A percentile compares a stretch with the other conserved stretches of the same genome.
These are phyloP conservation scores for Xestobium rufovillosum DNA, from an alignment of 2,888 invertebrate species.

Conservation along the genomic window DNA sequence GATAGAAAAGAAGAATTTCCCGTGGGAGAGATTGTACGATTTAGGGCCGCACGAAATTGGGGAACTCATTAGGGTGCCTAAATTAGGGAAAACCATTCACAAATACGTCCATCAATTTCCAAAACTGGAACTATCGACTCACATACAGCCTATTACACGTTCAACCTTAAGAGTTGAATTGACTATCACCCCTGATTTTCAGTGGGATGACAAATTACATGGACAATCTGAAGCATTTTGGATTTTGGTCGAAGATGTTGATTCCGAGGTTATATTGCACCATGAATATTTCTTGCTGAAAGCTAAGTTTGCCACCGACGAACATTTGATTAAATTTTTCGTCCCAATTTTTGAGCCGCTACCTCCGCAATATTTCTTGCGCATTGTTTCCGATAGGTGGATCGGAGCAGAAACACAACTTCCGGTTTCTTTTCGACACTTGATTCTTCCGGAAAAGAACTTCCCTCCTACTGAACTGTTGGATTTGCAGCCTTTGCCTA, in stretches of 20 bases:
- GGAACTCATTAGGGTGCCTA: constrained; percentile 84
- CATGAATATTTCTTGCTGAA: constrained; percentile 91
- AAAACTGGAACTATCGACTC: constrained; percentile 89
- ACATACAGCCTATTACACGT: constrained; percentile 95
- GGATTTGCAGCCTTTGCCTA: constrained; percentile 93
- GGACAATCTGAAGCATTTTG: constrained; percentile 80
- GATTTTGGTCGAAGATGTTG: constrained; percentile 83
- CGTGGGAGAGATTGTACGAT: constrained; percentile 92
- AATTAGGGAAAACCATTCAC: constrained; percentile 91
- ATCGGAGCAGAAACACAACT: constrained; percentile 92
- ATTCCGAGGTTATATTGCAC: constrained; percentile 85
- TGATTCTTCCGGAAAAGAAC: constrained; percentile 97
- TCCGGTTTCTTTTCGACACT: constrained; percentile 94
- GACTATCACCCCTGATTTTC: constrained; percentile 96
- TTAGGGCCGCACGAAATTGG: constrained; percentile 96
- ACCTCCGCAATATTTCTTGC: constrained; percentile 95
- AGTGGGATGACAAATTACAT: constrained; percentile 94
- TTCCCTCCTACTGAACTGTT: constrained; percentile 95
- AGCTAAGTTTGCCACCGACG: constrained; percentile 87
- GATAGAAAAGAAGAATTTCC: constrained; percentile 95
- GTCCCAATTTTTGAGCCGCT: constrained; percentile 98
- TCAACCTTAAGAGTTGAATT: constrained; percentile 91
- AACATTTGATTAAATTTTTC: constrained; percentile 94
- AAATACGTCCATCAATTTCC: constrained; percentile 96
- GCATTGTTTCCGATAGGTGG: constrained; percentile 86